Base-by-base conservation (phyloP, 1,140 invertebrate genomes). In the Parasteatoda tepidariorum region DNA sequence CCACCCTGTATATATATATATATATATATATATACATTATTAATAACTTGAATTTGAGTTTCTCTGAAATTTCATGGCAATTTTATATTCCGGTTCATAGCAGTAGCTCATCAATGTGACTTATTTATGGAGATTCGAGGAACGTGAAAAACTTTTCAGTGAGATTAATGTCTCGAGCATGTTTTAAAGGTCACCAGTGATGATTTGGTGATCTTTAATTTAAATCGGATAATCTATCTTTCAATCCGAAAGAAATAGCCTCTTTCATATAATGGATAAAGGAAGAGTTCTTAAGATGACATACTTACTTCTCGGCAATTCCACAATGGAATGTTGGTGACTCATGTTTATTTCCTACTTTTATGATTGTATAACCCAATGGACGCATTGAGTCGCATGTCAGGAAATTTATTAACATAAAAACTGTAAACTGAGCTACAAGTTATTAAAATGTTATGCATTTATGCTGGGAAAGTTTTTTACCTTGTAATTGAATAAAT, bases 161-260 rank as follows among this genome's bases (percentile, higher is more conserved):
- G 73, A 34, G 57, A 22, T 33, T 11, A 34, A 41, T 55, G 73
- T 75, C 73, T 26, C 73, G 62, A 75, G 73, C 73, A 57, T 75
- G 73, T 61, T 30, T 75, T 41, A 62, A 61, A 75, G 73, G 73
- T 75, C 73, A 75, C 24, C 59, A 30, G 73, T 75, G 73, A 75
- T 75, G 73, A 75, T 75, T 75, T 75, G 55, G 62, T 75, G 73
- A 62, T 75, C 73, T 61, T 75, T 75, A 75, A 75, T 61, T 75
- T 62, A 75, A 75, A 75, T 62, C 73, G 31, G 33, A 75, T 61
- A 75, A 75, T 75, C 73, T 62, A 48, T 48, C 73, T 61, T 75
- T 57, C 59, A 62, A 75, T 75, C 73, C 73, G 55, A n/a, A 15
- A 28, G 59, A 22, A 31, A 30, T 48, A 75, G 28, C 28, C 30